Percentiles rank a stretch among this genome's conserved stretches.
phyloP scores from a whole-genome alignment of 2,113 vertebrate species.

The Hemichromis elongatus region DNA sequence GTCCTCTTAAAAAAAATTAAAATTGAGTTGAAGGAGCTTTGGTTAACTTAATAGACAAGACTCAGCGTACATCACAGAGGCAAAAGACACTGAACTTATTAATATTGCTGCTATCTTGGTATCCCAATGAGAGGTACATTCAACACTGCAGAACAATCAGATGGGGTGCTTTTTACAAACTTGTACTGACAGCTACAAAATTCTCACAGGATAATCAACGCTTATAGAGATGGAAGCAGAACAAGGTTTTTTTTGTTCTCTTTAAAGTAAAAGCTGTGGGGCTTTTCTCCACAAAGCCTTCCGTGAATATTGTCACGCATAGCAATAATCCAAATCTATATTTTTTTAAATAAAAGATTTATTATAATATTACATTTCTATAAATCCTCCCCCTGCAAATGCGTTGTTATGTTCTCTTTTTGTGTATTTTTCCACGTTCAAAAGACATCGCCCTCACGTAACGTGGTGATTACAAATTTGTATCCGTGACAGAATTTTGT shows the following conservation, averaged over 20 bases:
- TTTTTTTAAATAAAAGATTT: not conserved
- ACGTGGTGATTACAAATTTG: not conserved
- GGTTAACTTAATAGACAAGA: not conserved
- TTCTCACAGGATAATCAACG: not conserved
- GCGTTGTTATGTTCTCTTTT: not conserved
- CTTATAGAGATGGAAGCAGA: not conserved
- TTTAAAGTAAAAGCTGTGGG: not conserved
- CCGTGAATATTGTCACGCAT: not conserved
- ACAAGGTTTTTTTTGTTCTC: not conserved
- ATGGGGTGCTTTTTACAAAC: not conserved
- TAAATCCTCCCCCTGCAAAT: not conserved
- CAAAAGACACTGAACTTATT: not conserved
- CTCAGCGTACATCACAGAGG: not conserved
- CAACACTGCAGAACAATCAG: not conserved
- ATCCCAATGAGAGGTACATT: not conserved
- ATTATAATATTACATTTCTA: not conserved
- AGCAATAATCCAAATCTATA: not conserved
- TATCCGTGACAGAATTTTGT: not conserved
- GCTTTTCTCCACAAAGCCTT: not conserved
- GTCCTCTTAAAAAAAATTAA: not conserved
- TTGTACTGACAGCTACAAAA: not conserved
- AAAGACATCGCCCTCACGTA: not conserved
- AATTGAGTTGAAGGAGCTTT: not conserved
- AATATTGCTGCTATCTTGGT: not conserved
- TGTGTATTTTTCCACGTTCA: not conserved